Percentiles rank a stretch among this genome's conserved stretches.
Conservation (phyloP, 2,113 vertebrate genomes). For the Dipodomys ordii region DNA sequence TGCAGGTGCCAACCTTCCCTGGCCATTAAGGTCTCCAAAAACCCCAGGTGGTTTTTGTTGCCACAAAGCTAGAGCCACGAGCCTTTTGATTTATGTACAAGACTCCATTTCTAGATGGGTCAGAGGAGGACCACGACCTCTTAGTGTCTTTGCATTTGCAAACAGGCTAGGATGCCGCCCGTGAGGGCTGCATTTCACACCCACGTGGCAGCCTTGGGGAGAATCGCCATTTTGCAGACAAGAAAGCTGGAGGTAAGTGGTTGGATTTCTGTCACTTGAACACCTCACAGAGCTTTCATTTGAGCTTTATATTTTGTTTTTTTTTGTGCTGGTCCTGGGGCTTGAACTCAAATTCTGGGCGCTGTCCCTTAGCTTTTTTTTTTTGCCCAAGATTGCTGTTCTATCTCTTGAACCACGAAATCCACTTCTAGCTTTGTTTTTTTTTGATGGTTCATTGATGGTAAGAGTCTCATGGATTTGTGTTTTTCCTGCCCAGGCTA, state of each 20-base stretch:
- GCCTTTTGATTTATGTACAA: neutral
- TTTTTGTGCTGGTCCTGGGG: too few species aligned
- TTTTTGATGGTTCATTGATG: too few species aligned
- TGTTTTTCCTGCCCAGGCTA: too few species aligned
- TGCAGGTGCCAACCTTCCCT: neutral
- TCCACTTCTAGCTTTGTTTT: too few species aligned
- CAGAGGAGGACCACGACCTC: neutral
- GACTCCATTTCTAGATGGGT: neutral
- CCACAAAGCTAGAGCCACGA: neutral
- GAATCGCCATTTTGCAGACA: neutral
- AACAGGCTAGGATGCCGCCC: neutral
- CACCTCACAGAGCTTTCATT: neutral
- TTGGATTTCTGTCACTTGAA: too few species aligned
- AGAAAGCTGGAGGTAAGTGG: neutral
- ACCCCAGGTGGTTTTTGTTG: neutral
- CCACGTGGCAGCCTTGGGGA: too few species aligned
- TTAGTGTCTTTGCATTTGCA: neutral
- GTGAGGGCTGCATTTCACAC: too few species aligned
- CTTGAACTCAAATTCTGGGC: too few species aligned
- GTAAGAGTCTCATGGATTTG: too few species aligned
- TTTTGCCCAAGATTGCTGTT: too few species aligned
- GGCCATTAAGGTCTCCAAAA: neutral
- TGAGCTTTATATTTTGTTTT: neutral
- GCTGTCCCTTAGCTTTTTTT: too few species aligned
- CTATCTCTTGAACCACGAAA: too few species aligned